A percentile compares a stretch with the other conserved stretches of the same genome.
These are phyloP conservation scores for Montipora sp. DNA, from an alignment of 64 coral and sea anemone genomes.

Conservation along the genomic window DNA sequence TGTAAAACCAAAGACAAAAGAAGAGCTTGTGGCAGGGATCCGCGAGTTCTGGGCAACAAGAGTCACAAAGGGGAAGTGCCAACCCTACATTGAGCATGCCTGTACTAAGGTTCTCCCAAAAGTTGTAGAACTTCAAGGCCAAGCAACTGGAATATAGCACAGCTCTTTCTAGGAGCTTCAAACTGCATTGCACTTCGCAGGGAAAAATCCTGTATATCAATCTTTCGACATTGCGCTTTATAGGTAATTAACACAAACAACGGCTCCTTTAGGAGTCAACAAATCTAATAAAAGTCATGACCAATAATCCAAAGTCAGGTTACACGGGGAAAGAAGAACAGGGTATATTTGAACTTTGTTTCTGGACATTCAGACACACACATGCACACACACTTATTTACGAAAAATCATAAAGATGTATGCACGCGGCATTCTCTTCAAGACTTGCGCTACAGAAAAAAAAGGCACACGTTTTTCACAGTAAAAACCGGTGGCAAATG, in stretches of 20 bases:
- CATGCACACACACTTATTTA: too few relatives aligned
- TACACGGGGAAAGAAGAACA: not conserved
- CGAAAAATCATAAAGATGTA: too few relatives aligned
- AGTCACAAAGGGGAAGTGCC: conserved; percentile 6
- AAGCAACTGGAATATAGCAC: not conserved
- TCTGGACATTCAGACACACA: too few relatives aligned
- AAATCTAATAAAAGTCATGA: not conserved
- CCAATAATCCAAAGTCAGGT: not conserved
- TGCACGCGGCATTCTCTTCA: too few relatives aligned
- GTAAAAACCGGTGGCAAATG: too few relatives aligned
- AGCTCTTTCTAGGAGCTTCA: not conserved
- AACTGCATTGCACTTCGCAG: not conserved
- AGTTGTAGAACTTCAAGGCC: not conserved
- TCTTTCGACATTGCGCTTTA: too few relatives aligned
- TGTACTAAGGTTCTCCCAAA: not conserved
- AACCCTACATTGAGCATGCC: not conserved
- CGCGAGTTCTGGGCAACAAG: not conserved
- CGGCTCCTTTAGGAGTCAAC: conserved; percentile 41
- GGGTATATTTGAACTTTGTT: too few relatives aligned
- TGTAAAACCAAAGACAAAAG: conserved; percentile 11
- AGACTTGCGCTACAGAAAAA: too few relatives aligned
- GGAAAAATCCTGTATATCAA: not conserved
- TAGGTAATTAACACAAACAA: not conserved
- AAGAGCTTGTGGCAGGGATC: conserved; percentile 37
- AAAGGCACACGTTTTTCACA: too few relatives aligned